Base-by-base conservation (phyloP, 2,888 invertebrate species). In the Drosophila mulleri region DNA sequence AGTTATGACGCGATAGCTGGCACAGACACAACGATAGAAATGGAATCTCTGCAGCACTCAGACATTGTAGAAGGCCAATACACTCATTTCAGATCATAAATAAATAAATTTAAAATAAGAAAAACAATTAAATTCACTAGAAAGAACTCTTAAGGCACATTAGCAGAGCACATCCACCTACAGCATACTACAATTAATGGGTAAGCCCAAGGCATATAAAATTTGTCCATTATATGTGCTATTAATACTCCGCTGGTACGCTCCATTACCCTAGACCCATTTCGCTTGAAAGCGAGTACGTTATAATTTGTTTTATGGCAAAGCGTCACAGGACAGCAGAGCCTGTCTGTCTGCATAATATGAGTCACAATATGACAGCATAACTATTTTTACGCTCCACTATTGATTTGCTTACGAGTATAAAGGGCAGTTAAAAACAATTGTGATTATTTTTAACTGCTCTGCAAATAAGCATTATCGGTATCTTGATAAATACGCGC, bases 351-450 rank as follows among this genome's bases (percentile, higher is more conserved):
- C 52, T 41, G 50, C 26, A 39, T 48, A 39, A 61, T 54, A 53
- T 76, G 80, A 70, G 50, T 75, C 79, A 72, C 54, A 70, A 64
- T 72, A 77, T 74, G 80, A 80, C 83, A 79, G 41, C 76, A 80
- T 70, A 74, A 64, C 60, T 74, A 67, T 68, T 67, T 72, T 65
- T 72, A 67, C 61, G 58, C 65, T 75, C 62, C 61, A 41, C 23
- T 82, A 78, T 80, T 72, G 88, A 85, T 85, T 73, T 52, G 18
- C 12, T 35, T 7, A n/a, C n/a, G n/a, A n/a, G n/a, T n/a, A 3
- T 37, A 18, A 41, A 42, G 29, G 14, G 14, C 20, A 57, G 66
- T 32, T 16, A 5, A 12, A 14, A 67, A 45, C 29, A 39, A n/a
- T 47, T 50, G 9, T 11, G n/a, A 45, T 39, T 57, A 23, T 45